Evolutionary conservation across 2,888 invertebrate species (phyloP).

Genomic region (Isotomurus palustris): DNA sequence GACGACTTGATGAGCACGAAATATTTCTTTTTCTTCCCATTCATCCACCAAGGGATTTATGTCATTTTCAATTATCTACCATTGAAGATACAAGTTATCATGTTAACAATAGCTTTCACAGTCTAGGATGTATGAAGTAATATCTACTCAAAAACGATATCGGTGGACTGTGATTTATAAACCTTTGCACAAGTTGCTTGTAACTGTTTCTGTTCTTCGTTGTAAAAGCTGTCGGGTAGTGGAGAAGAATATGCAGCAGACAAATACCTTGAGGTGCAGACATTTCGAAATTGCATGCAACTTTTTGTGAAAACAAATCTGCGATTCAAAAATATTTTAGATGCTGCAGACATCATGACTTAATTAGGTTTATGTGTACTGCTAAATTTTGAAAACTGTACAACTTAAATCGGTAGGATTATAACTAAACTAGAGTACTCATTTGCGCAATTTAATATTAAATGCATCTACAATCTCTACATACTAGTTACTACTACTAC

Average conservation of each 20-base stretch:
- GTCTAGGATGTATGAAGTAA: not conserved
- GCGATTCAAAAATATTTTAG: too few relatives aligned
- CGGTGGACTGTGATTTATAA: not conserved
- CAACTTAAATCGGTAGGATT: too few relatives aligned
- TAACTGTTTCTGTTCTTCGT: conserved; percentile 44
- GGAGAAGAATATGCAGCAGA: conserved; percentile 24
- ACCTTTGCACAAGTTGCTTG: conserved; percentile 41
- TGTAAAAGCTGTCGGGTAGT: conserved; percentile 39
- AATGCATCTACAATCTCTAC: too few relatives aligned
- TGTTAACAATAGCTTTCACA: not conserved
- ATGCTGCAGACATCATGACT: too few relatives aligned
- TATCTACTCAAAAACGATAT: not conserved
- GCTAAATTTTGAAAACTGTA: not conserved
- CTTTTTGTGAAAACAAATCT: too few relatives aligned
- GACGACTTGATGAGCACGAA: conserved; percentile 56
- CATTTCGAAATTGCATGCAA: not conserved
- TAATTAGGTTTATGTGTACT: too few relatives aligned
- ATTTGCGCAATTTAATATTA: too few relatives aligned
- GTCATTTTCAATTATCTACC: conserved; percentile 53
- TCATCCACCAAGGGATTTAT: conserved; percentile 56
- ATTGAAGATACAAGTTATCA: not conserved
- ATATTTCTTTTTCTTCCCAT: conserved; percentile 54
- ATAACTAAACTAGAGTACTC: too few relatives aligned
- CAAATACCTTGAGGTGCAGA: not conserved
- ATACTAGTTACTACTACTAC: too few relatives aligned